These are phyloP conservation scores for Dendropsophus ebraccatus DNA, from an alignment of 2,113 vertebrate genomes.

Conservation along the genomic window DNA sequence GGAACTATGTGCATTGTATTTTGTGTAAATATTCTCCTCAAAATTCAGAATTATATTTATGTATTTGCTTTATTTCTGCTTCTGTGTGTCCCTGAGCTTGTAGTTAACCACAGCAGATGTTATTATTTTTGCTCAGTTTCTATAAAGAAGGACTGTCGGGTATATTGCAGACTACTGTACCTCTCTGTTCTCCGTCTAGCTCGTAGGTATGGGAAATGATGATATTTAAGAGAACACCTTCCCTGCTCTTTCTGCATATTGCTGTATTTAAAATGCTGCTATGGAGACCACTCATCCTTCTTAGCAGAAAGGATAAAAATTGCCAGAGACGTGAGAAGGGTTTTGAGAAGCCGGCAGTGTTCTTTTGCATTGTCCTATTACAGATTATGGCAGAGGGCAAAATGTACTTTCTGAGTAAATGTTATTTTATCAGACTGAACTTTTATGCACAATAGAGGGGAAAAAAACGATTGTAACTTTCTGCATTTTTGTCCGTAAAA, in stretches of 20 bases:
- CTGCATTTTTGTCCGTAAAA: background rate
- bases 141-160: background rate
- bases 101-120: background rate
- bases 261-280: slow-evolving; percentile 49
- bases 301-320: slow-evolving; percentile 35
- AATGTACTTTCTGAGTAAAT: slow-evolving; percentile 24
- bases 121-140: background rate
- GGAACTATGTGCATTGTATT: background rate
- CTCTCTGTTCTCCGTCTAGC: background rate
- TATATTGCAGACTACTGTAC: background rate
- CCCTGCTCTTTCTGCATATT: slow-evolving; percentile 34
- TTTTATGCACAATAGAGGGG: background rate
- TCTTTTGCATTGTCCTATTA: slow-evolving; percentile 26
- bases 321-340: slow-evolving; percentile 23
- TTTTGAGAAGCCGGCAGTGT: slow-evolving; percentile 35
- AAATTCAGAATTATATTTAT: background rate
- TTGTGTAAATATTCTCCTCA: background rate
- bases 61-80: background rate
- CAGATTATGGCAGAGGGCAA: background rate
- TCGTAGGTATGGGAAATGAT: slow-evolving; percentile 12
- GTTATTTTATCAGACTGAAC: slow-evolving; percentile 34
- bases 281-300: slow-evolving; percentile 43
- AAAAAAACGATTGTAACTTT: background rate
- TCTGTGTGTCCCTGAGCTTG: background rate
- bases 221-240: slow-evolving; percentile 41